phyloP scores from a whole-genome alignment of 1,140 invertebrate genomes.

The Brachionus asplanchnoidis region DNA sequence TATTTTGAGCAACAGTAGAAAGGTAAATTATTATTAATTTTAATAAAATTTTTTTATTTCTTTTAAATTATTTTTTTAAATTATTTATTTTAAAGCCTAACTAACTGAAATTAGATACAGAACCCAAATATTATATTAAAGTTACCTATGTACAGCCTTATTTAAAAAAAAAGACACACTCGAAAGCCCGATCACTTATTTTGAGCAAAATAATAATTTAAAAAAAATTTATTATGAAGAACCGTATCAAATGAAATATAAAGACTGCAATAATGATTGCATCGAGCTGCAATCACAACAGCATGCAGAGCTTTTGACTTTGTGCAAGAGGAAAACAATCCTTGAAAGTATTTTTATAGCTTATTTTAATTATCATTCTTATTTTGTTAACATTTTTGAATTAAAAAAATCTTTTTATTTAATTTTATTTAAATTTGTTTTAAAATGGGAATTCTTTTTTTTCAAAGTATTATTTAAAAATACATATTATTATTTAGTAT shows the following conservation, averaged over 20 bases:
- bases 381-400: no score
- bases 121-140: slow-evolving; percentile 77
- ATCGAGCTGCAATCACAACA: slow-evolving; percentile 71
- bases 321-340: slow-evolving; percentile 31
- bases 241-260: slow-evolving; percentile 76
- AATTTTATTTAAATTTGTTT: no score
- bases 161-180: slow-evolving; percentile 66
- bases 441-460: no score
- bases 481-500: no score
- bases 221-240: slow-evolving; percentile 83
- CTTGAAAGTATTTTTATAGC: not conserved
- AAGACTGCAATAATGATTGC: slow-evolving; percentile 76
- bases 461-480: no score
- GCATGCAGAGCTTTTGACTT: not conserved
- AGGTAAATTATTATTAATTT: not conserved
- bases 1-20: slow-evolving; percentile 30
- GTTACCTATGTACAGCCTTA: slow-evolving; percentile 78
- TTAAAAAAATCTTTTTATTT: no score
- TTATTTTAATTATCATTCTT: no score
- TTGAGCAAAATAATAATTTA: slow-evolving; percentile 80
- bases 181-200: slow-evolving; percentile 65
- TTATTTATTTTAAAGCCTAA: not conserved
- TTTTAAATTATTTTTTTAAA: no score
- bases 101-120: slow-evolving; percentile 17
- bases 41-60: not conserved